A percentile compares a stretch with the other conserved stretches of the same genome.
Evolutionary conservation across 1,140 invertebrate species (phyloP).

Genomic region (Antheraea pernyi): DNA sequence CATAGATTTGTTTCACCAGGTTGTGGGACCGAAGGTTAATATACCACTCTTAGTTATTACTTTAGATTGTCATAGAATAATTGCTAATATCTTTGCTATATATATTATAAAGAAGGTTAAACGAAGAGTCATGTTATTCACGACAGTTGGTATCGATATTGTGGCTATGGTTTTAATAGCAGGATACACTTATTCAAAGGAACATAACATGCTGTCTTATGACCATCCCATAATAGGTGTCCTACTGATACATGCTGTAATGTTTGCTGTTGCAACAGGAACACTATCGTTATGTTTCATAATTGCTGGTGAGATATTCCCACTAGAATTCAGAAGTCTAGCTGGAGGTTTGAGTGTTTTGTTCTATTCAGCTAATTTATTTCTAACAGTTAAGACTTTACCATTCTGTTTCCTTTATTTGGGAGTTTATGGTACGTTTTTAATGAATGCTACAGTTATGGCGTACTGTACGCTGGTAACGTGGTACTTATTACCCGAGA

Average conservation of each 20-base stretch:
- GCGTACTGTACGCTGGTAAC: slow-evolving; percentile 27
- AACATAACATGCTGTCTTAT: slow-evolving; percentile 21
- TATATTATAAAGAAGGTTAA: slow-evolving; percentile 35
- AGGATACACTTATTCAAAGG: slow-evolving; percentile 28
- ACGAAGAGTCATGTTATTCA: slow-evolving; percentile 29
- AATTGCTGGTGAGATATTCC: slow-evolving; percentile 39
- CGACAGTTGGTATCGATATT: slow-evolving; percentile 25
- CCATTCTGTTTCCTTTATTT: slow-evolving; percentile 24
- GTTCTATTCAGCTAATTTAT: slow-evolving; percentile 31
- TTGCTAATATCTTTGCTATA: slow-evolving; percentile 31
- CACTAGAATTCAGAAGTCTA: slow-evolving; percentile 34
- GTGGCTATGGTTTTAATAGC: slow-evolving; percentile 21
- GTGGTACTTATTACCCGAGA: slow-evolving; percentile 35
- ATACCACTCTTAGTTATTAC: slow-evolving; percentile 28
- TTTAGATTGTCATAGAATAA: slow-evolving; percentile 30
- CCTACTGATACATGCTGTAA: slow-evolving; percentile 29
- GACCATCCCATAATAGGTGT: slow-evolving; percentile 27
- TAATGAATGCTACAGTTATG: slow-evolving; percentile 24
- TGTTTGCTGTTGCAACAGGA: slow-evolving; percentile 34
- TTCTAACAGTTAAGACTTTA: slow-evolving; percentile 32
- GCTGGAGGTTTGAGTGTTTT: slow-evolving; percentile 34
- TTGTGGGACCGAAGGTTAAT: slow-evolving; percentile 22
- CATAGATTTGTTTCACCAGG: slow-evolving; percentile 26
- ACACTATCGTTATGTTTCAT: slow-evolving; percentile 33
- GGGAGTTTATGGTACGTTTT: slow-evolving; percentile 30